Evolutionary conservation across 1,140 invertebrate species (phyloP), one percentile per base, ranked within the genome.

Genomic region (Lepidotrigona ventralis): DNA sequence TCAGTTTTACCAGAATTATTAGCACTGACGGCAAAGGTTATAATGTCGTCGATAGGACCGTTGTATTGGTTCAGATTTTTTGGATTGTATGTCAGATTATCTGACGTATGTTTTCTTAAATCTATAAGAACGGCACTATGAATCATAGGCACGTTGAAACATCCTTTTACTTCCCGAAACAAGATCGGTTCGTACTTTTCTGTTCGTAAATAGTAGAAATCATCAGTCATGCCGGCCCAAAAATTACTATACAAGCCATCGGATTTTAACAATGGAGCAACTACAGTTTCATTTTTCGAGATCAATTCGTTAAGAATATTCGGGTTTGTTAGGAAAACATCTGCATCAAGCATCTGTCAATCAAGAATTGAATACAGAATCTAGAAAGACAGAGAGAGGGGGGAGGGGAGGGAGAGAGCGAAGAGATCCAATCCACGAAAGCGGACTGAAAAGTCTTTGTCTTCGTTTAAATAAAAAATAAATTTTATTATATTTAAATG

Each of bases 221-320:
- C 95, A 9, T 96, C 93, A 2, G 96, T 96, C 97, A 99, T 98
- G 19, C 97, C 98, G 89, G 97, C 96, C 99, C 99, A 99, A 94
- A 98, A 99, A 93, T 99, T 99, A 26, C 98, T 98, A 93, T 99
- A 99, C 53, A 98, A 94, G 29, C 97, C 96, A 90, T 98, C 96
- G 0, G 98, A 98, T 83, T 96, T 95, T 12, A 99, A 93, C 96
- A 99, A 97, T 23, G 98, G 98, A 0, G 98, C 97, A 6, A 97
- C 95, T 39, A 98, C 92, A 8, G 95, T 93, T 21, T 96, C 87
- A 54, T 96, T 94, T 85, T 97, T 96, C 21, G 91, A 92, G 14
- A 98, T 96, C 0, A 99, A 92, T 63, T 95, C 86, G 66, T 95
- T 94, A 0, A 99, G 91, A 1, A 97, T 96, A 29, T 96, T 92